phyloP scores from a whole-genome alignment of 2,113 vertebrate species.

The Carlito syrichta region DNA sequence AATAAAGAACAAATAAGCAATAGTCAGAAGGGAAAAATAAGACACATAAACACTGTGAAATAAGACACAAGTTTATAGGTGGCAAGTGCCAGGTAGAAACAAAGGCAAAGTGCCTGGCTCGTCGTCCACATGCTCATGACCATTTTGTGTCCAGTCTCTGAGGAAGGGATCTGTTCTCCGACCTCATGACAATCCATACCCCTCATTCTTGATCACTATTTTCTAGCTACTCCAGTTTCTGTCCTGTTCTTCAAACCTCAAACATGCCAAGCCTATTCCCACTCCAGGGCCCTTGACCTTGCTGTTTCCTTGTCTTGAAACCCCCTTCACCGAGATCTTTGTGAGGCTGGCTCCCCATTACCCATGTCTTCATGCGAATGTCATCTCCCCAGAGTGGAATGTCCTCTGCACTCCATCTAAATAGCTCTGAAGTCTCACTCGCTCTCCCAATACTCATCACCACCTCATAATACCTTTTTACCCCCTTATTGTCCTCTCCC shows the following conservation, averaged over 20 bases:
- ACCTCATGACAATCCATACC: neutral
- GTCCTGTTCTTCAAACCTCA: neutral
- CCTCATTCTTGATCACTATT: neutral
- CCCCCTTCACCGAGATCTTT: neutral
- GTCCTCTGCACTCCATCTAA: neutral
- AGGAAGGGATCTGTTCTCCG: neutral
- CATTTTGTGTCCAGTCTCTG: neutral
- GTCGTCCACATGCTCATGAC: neutral
- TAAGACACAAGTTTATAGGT: neutral
- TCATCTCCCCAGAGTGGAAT: neutral
- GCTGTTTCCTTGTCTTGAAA: neutral
- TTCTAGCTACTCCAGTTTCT: neutral
- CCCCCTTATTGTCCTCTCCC: neutral
- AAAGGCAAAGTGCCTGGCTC: neutral
- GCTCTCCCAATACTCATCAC: neutral
- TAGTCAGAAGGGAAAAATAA: neutral
- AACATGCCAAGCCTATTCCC: neutral
- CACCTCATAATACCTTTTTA: neutral
- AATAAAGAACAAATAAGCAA: neutral
- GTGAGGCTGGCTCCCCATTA: neutral
- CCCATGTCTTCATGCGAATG: neutral
- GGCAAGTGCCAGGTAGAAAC: neutral
- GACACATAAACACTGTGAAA: neutral
- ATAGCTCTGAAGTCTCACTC: neutral
- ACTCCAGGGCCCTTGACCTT: neutral